These are phyloP conservation scores for Falco naumanni DNA, from an alignment of 2,797 vertebrate genomes.

Conservation along the genomic window DNA sequence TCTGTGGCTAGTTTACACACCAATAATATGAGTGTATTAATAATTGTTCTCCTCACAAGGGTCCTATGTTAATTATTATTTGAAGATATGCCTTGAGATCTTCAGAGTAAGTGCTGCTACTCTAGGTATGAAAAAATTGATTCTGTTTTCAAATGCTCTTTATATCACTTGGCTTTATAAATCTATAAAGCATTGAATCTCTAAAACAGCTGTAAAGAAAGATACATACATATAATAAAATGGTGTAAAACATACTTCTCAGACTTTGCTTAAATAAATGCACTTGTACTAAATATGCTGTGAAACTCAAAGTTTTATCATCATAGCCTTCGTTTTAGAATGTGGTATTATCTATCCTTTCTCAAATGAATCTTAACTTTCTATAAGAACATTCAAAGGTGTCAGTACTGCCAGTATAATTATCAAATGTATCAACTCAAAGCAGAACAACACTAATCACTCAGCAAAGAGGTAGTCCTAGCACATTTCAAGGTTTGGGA, in stretches of 20 bases:
- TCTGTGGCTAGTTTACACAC: background rate
- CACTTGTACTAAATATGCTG: background rate
- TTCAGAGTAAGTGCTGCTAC: background rate
- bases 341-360: background rate
- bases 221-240: background rate
- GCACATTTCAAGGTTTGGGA: conserved; percentile 15
- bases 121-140: background rate
- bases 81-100: background rate
- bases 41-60: background rate
- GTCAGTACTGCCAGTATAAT: conserved; percentile 15
- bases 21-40: background rate
- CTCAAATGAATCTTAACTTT: conserved; percentile 32
- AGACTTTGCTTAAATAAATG: conserved; percentile 26
- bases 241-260: background rate
- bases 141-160: background rate
- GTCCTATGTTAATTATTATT: background rate
- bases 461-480: background rate
- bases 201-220: background rate
- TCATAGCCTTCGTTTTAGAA: conserved; percentile 23
- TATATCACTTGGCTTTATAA: background rate
- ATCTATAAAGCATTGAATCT: background rate
- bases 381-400: conserved; percentile 21
- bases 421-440: conserved; percentile 23
- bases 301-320: conserved; percentile 1
- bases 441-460: conserved; percentile 13